A percentile compares a stretch with the other conserved stretches of the same genome.
These are phyloP conservation scores for Polyommatus iphigenia DNA, from an alignment of 2,888 invertebrate species.

Conservation along the genomic window DNA sequence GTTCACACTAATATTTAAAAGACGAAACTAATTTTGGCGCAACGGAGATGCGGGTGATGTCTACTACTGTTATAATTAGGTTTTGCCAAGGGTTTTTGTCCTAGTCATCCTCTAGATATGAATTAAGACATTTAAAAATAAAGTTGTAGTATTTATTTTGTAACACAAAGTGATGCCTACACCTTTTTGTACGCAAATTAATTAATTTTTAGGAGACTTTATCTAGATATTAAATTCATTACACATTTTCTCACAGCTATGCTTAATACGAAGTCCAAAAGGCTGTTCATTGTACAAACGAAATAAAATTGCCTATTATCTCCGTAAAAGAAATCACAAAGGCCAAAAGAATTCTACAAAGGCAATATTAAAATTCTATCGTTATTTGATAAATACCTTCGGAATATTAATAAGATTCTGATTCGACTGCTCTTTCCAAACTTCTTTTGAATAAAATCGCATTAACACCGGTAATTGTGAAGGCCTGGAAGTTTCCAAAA, in stretches of 20 bases:
- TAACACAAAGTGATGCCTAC: too few species aligned
- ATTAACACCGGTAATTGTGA: conserved; percentile 34
- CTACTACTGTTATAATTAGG: too few species aligned
- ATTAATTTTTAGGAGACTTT: too few species aligned
- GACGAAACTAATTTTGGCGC: too few species aligned
- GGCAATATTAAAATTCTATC: conserved; percentile 16
- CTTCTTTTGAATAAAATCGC: conserved; percentile 36
- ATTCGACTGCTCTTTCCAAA: conserved; percentile 32
- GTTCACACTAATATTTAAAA: too few species aligned
- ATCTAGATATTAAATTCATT: not conserved
- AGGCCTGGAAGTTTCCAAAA: conserved; percentile 46
- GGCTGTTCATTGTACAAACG: not conserved
- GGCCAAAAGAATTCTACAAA: conserved; percentile 12
- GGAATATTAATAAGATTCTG: conserved; percentile 28
- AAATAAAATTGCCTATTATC: not conserved
- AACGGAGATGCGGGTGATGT: too few species aligned
- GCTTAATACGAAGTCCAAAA: not conserved
- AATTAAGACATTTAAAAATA: too few species aligned
- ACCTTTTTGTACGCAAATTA: not conserved
- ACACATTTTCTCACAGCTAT: not conserved
- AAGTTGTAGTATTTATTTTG: too few species aligned
- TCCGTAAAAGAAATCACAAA: conserved; percentile 10
- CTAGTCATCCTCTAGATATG: too few species aligned
- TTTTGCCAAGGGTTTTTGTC: too few species aligned
- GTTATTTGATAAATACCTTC: conserved; percentile 26